These are phyloP conservation scores for Sylvia borin DNA, from an alignment of 2,797 vertebrate genomes.

Conservation along the genomic window DNA sequence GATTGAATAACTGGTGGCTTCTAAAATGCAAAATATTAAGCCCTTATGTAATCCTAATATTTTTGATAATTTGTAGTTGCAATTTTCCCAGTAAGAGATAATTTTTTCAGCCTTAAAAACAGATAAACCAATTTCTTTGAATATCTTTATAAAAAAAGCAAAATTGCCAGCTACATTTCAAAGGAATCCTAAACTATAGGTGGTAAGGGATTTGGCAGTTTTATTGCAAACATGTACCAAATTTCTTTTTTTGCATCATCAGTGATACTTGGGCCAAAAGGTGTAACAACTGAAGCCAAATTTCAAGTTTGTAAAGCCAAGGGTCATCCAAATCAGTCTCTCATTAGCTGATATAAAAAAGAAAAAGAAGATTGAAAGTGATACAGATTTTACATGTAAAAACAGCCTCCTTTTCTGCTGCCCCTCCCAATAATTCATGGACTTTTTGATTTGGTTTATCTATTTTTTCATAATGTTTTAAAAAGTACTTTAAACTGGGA, in stretches of 20 bases:
- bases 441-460: not conserved
- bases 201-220: not conserved
- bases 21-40: not conserved
- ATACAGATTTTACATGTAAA: not conserved
- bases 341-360: not conserved
- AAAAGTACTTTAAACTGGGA: not conserved
- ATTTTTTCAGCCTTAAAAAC: not conserved
- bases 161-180: not conserved
- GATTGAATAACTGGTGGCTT: not conserved
- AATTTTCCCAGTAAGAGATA: not conserved
- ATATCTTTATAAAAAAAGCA: not conserved
- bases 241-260: not conserved
- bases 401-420: not conserved
- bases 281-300: not conserved
- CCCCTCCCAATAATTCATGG: not conserved
- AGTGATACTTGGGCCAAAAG: not conserved
- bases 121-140: fast-evolving
- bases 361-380: not conserved
- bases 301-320: not conserved
- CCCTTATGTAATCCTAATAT: fast-evolving
- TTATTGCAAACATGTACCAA: not conserved
- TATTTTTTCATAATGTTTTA: not conserved
- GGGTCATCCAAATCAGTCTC: not conserved
- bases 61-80: not conserved
- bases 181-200: not conserved